Conservation (phyloP, 92 coral and sea anemone species). For the Zoanthus sansibaricus region DNA sequence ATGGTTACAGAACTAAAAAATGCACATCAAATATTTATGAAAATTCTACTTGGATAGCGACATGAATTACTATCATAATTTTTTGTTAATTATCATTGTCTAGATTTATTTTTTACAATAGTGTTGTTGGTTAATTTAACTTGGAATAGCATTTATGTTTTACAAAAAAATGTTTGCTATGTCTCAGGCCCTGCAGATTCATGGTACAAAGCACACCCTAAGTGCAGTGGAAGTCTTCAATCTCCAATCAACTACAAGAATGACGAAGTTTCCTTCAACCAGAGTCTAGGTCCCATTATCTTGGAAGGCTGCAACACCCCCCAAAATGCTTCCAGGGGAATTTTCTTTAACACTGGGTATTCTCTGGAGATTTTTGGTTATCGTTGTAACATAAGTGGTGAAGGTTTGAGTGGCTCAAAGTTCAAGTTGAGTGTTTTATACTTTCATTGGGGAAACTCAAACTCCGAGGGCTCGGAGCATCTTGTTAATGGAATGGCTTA, state of each 20-base stretch:
- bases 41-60: too few relatives aligned
- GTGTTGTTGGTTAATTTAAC: too few relatives aligned
- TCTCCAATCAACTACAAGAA: slow-evolving; percentile 14
- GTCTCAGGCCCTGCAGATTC: too few relatives aligned
- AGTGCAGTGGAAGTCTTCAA: not conserved
- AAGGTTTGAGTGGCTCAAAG: not conserved
- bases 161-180: too few relatives aligned
- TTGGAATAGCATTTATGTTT: too few relatives aligned
- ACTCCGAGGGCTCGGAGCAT: slow-evolving; percentile 53
- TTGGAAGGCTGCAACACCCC: not conserved
- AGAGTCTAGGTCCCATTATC: not conserved
- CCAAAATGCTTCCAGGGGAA: not conserved
- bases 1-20: too few relatives aligned
- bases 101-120: too few relatives aligned
- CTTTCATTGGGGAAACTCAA: slow-evolving; percentile 51
- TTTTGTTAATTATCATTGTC: too few relatives aligned
- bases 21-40: too few relatives aligned
- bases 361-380: not conserved
- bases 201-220: not conserved
- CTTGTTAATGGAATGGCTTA: slow-evolving; percentile 37
- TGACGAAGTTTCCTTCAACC: not conserved
- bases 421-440: not conserved
- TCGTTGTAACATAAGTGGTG: not conserved
- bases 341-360: not conserved
- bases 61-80: too few relatives aligned